phyloP scores from a whole-genome alignment of 2,888 invertebrate species.

The Hirtodrosophila confusa region DNA sequence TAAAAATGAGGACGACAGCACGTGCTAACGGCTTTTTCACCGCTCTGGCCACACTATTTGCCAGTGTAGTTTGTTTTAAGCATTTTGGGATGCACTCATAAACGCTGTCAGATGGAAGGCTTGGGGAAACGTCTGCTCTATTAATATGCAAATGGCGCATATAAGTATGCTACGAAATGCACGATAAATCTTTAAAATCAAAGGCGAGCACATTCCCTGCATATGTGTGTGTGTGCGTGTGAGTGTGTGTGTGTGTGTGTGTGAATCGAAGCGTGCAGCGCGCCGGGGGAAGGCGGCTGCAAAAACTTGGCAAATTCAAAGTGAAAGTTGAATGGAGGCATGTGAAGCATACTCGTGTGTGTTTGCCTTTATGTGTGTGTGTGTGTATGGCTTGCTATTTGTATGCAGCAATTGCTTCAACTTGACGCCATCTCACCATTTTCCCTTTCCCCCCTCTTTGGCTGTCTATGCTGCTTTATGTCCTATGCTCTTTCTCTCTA shows the following conservation, averaged over 20 bases:
- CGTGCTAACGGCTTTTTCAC: constrained; percentile 16
- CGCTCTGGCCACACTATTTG: not conserved
- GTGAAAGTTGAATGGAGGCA: constrained; percentile 70
- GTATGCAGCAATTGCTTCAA: constrained; percentile 62
- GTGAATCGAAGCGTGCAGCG: constrained; percentile 28
- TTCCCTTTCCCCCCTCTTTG: not conserved
- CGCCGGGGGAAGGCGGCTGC: constrained; percentile 20
- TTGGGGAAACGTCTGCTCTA: constrained; percentile 43
- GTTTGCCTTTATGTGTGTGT: constrained; percentile 12
- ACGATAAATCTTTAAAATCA: constrained; percentile 78
- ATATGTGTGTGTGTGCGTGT: constrained; percentile 7
- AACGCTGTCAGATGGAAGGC: constrained; percentile 39
- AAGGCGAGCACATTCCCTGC: constrained; percentile 46
- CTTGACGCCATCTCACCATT: constrained; percentile 45
- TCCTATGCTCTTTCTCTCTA: constrained; percentile 29
- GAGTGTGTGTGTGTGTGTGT: constrained; percentile 1
- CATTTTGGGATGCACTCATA: constrained; percentile 41
- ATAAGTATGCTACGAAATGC: constrained; percentile 72
- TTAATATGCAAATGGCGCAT: constrained; percentile 75
- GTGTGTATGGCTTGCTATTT: constrained; percentile 41
- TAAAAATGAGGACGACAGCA: constrained; percentile 13
- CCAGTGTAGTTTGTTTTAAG: constrained; percentile 15
- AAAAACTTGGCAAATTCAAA: constrained; percentile 73
- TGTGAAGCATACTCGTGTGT: constrained; percentile 20
- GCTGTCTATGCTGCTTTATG: not conserved